Evolutionary conservation across 2,888 invertebrate species (phyloP).

Genomic region (Eudemis profundana): DNA sequence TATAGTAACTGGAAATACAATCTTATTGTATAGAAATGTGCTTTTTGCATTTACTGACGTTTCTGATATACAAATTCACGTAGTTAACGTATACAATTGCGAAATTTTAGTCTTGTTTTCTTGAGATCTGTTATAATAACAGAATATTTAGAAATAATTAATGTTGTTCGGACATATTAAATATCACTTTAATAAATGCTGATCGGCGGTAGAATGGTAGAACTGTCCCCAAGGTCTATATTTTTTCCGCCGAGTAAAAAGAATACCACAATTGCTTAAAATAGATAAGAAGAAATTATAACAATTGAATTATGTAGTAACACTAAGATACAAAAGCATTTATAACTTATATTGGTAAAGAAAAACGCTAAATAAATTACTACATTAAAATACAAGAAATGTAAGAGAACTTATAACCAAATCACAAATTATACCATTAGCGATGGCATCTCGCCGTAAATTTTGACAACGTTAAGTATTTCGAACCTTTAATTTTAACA

Average conservation of each 20-base stretch:
- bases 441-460: neutral
- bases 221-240: no score
- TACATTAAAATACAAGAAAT: slow-evolving; percentile 30
- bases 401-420: slow-evolving; percentile 22
- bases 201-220: no score
- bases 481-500: no score
- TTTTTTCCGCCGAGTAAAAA: no score
- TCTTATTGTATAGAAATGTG: slow-evolving; percentile 5
- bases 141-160: neutral
- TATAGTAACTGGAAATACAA: slow-evolving; percentile 40
- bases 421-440: slow-evolving; percentile 3
- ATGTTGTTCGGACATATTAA: neutral
- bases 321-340: slow-evolving; percentile 1
- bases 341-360: neutral
- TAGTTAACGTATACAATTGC: neutral
- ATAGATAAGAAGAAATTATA: no score
- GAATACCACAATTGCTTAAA: no score
- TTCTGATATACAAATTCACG: slow-evolving; percentile 4
- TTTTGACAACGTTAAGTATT: neutral
- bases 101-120: slow-evolving; percentile 1
- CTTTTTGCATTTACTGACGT: neutral
- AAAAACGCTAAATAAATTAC: slow-evolving; percentile 31
- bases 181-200: no score
- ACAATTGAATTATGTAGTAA: neutral
- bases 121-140: slow-evolving; percentile 6